Evolutionary conservation across 2,113 vertebrate genomes (phyloP).

Genomic region (Corythoichthys haematopterus): DNA sequence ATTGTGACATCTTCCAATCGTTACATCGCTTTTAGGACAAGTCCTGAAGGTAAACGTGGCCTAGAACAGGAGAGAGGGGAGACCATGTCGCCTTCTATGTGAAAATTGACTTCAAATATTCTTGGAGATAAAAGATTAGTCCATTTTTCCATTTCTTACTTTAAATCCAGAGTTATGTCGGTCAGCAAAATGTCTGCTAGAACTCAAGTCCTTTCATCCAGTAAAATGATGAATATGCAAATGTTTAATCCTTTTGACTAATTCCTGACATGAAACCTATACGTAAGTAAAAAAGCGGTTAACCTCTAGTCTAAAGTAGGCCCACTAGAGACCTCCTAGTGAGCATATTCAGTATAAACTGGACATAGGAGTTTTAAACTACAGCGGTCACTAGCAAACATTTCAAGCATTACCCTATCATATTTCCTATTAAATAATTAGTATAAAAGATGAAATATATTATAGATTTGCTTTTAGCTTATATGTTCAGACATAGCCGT

Average conservation of each 20-base stretch:
- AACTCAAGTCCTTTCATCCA: not conserved
- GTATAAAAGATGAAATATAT: no score
- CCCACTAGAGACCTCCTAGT: not conserved
- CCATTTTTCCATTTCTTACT: not conserved
- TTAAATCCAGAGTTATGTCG: not conserved
- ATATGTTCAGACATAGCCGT: not conserved
- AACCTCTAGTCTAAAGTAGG: not conserved
- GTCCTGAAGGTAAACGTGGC: constrained; percentile 11
- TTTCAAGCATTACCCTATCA: no score
- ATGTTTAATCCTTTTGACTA: not conserved
- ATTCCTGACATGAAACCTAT: not conserved
- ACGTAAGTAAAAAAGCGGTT: not conserved
- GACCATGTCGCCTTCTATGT: not conserved
- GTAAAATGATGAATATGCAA: not conserved
- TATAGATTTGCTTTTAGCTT: no score
- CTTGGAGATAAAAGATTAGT: not conserved
- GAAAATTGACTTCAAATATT: not conserved
- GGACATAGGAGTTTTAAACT: no score
- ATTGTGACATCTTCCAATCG: constrained; percentile 20
- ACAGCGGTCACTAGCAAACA: no score
- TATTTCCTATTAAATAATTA: no score
- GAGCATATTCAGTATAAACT: constrained; percentile 1
- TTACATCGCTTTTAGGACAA: constrained; percentile 8
- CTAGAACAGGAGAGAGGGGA: not conserved
- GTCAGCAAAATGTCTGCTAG: not conserved